A percentile compares a stretch with the other conserved stretches of the same genome.
phyloP scores from a whole-genome alignment of 2,888 invertebrate genomes.

The Lasius platythorax region DNA sequence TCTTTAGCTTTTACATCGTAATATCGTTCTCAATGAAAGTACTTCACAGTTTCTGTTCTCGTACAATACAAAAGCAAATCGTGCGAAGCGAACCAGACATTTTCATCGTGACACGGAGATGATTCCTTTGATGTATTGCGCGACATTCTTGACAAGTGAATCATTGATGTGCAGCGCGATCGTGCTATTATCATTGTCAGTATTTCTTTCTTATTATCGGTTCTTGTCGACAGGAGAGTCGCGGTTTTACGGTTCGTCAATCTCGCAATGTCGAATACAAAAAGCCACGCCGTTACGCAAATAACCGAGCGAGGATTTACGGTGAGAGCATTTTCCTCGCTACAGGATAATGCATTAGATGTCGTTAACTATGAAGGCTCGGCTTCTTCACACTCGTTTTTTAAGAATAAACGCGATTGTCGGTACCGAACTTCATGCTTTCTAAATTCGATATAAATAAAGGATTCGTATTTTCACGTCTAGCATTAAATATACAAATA shows the following conservation, averaged over 20 bases:
- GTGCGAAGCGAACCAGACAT: neutral
- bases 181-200: conserved; percentile 34
- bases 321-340: conserved; percentile 45
- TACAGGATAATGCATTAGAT: conserved; percentile 21
- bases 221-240: conserved; percentile 62
- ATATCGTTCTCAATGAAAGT: neutral
- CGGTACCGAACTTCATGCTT: neutral
- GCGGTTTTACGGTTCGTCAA: conserved; percentile 77
- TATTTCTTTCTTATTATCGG: conserved; percentile 66
- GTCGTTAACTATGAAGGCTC: conserved; percentile 13
- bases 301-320: conserved; percentile 63
- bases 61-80: neutral
- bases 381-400: neutral
- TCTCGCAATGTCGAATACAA: conserved; percentile 46
- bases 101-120: conserved; percentile 12
- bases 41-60: neutral
- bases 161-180: conserved; percentile 36
- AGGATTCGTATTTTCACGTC: neutral
- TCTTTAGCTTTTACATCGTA: neutral
- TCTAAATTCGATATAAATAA: conserved; percentile 20
- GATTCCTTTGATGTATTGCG: conserved; percentile 21
- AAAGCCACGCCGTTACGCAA: conserved; percentile 72
- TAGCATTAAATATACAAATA: neutral
- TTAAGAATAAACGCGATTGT: conserved; percentile 18
- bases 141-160: conserved; percentile 33